A percentile compares a stretch with the other conserved stretches of the same genome.
Conservation (phyloP, 1,140 invertebrate species). For the Metopolophium dirhodum region DNA sequence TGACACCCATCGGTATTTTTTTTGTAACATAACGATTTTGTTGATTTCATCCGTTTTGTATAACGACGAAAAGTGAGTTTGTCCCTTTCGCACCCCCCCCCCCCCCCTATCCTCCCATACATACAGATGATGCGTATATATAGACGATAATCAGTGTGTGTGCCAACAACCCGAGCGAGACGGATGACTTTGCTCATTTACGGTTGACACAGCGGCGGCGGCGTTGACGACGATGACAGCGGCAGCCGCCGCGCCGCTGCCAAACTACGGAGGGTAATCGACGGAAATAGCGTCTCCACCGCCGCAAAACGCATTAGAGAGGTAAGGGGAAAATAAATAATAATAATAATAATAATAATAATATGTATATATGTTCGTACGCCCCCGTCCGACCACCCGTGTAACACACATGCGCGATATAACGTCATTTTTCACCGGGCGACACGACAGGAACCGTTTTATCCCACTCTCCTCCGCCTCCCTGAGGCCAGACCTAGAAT, state of each 20-base stretch:
- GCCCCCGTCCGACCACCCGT: neutral
- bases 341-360: neutral
- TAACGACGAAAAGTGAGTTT: too few species aligned
- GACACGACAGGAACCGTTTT: neutral
- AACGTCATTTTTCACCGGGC: conserved; percentile 33
- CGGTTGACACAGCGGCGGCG: neutral
- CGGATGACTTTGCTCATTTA: conserved; percentile 36
- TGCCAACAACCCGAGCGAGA: conserved; percentile 8
- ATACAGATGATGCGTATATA: neutral
- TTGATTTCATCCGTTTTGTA: neutral
- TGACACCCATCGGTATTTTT: neutral
- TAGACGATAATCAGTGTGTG: conserved; percentile 7
- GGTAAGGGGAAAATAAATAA: conserved; percentile 29
- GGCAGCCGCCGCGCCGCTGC: neutral
- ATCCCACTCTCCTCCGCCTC: neutral
- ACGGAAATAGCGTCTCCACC: conserved; percentile 45
- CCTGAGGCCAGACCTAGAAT: neutral
- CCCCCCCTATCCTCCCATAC: too few species aligned
- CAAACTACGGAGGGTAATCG: conserved; percentile 45
- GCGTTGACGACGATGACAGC: neutral
- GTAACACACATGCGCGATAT: neutral
- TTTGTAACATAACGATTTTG: neutral
- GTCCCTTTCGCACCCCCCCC: too few species aligned
- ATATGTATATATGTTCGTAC: neutral
- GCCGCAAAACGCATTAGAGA: conserved; percentile 24